A percentile compares a stretch with the other conserved stretches of the same genome.
These are phyloP conservation scores for Nothoprocta perdicaria DNA, from an alignment of 2,113 vertebrate genomes.

Conservation along the genomic window DNA sequence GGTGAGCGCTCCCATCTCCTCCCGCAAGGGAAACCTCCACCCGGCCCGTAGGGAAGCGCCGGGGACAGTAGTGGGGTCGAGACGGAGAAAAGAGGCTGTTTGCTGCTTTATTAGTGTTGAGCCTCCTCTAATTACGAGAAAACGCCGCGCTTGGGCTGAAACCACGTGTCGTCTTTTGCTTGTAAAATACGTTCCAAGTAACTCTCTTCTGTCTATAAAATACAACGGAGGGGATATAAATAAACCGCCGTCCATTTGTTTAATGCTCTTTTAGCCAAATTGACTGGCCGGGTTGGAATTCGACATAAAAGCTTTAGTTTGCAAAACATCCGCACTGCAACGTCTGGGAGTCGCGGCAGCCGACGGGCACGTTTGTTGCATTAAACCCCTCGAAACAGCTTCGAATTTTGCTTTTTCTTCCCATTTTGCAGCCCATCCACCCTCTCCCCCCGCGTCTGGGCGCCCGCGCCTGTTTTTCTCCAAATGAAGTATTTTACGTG, in stretches of 20 bases:
- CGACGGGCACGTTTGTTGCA: constrained; percentile 54
- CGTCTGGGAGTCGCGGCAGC: constrained; percentile 60
- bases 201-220: constrained; percentile 48
- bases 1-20: neutral
- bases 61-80: constrained; percentile 7
- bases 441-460: constrained; percentile 51
- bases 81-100: neutral
- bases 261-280: constrained; percentile 71
- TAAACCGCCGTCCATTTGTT: constrained; percentile 65
- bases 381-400: constrained; percentile 38
- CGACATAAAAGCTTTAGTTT: constrained; percentile 67
- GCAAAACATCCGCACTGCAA: constrained; percentile 62
- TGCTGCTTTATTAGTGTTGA: constrained; percentile 55
- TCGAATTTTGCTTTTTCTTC: constrained; percentile 26
- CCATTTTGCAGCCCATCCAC: constrained; percentile 43
- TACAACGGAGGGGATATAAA: constrained; percentile 10
- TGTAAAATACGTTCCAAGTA: constrained; percentile 55
- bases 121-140: constrained; percentile 50
- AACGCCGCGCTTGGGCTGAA: constrained; percentile 39
- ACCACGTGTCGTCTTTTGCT: constrained; percentile 50
- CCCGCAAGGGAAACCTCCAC: rapidly evolving
- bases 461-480: constrained; percentile 60
- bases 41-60: neutral
- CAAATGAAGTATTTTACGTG: constrained; percentile 71
- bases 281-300: constrained; percentile 67